Conservation (phyloP, 1,140 invertebrate genomes). For the Eupristina koningsbergeri region DNA sequence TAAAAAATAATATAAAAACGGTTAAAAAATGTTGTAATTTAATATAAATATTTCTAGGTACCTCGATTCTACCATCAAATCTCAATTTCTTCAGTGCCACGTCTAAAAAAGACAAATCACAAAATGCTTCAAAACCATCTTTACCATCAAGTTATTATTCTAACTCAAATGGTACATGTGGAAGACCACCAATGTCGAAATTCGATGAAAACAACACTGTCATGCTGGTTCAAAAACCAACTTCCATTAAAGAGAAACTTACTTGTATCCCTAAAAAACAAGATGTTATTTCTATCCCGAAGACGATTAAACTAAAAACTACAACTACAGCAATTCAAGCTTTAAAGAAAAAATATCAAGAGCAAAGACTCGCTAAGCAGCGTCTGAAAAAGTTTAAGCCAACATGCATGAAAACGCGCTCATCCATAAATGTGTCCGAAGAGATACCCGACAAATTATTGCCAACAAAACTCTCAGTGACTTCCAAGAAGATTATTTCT, state of each 20-base stretch:
- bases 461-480: constrained; percentile 26
- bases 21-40: no score
- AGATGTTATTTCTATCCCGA: constrained; percentile 53
- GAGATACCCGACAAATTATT: not conserved
- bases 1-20: no score
- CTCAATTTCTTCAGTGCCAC: constrained; percentile 82
- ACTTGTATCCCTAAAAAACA: constrained; percentile 57
- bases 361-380: constrained; percentile 77
- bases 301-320: constrained; percentile 63
- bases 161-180: constrained; percentile 41
- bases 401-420: constrained; percentile 68
- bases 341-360: constrained; percentile 79
- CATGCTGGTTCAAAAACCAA: constrained; percentile 49
- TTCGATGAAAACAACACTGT: not conserved
- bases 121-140: constrained; percentile 41
- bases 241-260: constrained; percentile 57
- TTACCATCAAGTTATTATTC: constrained; percentile 51
- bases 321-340: constrained; percentile 75
- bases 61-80: constrained; percentile 81
- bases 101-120: constrained; percentile 65
- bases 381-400: constrained; percentile 67
- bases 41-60: constrained; percentile 70
- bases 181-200: not conserved
- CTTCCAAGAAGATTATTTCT: constrained; percentile 60
- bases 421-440: constrained; percentile 59